Evolutionary conservation across 2,797 vertebrate species (phyloP).

Genomic region (Hirundo rustica): DNA sequence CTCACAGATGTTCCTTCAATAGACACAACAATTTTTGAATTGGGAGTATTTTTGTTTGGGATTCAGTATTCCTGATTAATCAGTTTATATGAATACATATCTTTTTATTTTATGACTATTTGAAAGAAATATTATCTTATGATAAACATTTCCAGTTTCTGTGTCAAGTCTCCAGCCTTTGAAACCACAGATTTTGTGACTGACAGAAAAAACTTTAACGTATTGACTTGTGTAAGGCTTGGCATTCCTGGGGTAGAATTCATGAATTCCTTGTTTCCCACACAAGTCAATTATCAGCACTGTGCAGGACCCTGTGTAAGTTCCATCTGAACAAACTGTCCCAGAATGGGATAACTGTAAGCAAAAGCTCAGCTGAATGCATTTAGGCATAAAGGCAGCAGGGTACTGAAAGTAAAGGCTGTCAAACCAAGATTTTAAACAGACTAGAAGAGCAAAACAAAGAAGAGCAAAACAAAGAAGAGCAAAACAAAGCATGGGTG

Average conservation of each 20-base stretch:
- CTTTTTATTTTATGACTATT: neutral
- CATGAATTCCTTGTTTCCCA: neutral
- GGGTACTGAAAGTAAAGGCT: neutral
- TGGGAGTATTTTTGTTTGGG: neutral
- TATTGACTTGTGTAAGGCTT: neutral
- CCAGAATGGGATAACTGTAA: neutral
- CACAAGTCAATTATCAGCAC: neutral
- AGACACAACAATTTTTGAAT: neutral
- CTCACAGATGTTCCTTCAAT: neutral
- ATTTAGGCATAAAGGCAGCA: neutral
- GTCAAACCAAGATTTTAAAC: neutral
- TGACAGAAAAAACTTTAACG: neutral
- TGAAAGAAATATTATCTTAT: neutral
- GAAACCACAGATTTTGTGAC: neutral
- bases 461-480: neutral
- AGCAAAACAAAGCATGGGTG: neutral
- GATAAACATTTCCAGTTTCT: neutral
- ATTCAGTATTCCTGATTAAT: neutral
- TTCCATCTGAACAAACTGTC: constrained; percentile 9
- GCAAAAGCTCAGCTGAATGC: neutral
- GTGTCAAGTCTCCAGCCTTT: neutral
- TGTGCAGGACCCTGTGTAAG: neutral
- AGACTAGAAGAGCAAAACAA: neutral
- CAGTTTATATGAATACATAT: neutral
- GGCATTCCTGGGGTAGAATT: neutral